Percentiles rank a stretch among this genome's conserved stretches.
Evolutionary conservation across 2,888 invertebrate genomes (phyloP).

Genomic region (Sminthurinus aureus): DNA sequence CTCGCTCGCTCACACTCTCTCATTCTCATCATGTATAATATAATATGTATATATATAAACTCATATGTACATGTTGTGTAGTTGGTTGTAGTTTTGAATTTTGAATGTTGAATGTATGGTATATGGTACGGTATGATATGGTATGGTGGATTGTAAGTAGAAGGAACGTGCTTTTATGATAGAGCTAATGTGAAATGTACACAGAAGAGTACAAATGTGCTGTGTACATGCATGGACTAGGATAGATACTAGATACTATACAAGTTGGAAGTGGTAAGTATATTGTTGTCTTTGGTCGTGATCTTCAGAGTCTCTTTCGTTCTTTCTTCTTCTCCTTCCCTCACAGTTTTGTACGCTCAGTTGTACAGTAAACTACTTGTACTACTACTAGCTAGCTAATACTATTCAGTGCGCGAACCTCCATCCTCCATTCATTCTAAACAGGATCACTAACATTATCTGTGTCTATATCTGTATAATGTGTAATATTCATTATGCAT

Average conservation of each 20-base stretch:
- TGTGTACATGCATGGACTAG: not conserved
- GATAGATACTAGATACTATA: not conserved
- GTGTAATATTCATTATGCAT: not conserved
- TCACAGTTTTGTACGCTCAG: not conserved
- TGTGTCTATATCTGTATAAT: not conserved
- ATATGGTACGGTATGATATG: too few relatives aligned
- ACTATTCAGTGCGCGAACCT: not conserved
- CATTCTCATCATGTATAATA: not conserved
- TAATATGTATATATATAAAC: too few relatives aligned
- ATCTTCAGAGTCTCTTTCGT: constrained; percentile 36
- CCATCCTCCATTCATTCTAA: not conserved
- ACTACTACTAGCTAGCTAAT: too few relatives aligned
- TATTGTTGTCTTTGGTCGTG: constrained; percentile 42
- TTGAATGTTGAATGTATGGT: too few relatives aligned
- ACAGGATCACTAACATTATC: not conserved
- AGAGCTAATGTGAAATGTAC: too few relatives aligned
- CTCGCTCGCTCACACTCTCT: not conserved
- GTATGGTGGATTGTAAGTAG: too few relatives aligned
- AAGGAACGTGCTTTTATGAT: too few relatives aligned
- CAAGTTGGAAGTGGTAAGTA: too few relatives aligned
- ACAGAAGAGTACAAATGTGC: too few relatives aligned
- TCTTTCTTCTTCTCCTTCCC: constrained; percentile 25
- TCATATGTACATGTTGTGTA: too few relatives aligned
- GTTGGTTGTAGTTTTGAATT: too few relatives aligned
- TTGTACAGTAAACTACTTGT: not conserved